These are phyloP conservation scores for Sturnira hondurensis DNA, from an alignment of 2,113 vertebrate genomes.

Conservation along the genomic window DNA sequence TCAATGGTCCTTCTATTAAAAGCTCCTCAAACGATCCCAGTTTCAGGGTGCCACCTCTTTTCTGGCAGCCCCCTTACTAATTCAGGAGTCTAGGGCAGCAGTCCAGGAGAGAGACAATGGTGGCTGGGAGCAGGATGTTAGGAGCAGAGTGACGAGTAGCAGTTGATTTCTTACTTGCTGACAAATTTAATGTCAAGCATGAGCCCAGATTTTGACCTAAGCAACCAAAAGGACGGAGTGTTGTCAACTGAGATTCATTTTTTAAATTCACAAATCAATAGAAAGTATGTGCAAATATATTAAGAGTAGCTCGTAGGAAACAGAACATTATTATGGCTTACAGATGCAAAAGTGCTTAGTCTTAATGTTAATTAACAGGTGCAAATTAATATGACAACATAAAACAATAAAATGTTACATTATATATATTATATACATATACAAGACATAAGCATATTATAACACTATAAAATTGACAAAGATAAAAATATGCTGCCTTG, in stretches of 20 bases:
- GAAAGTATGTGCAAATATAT: neutral
- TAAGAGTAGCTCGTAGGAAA: neutral
- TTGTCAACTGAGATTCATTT: neutral
- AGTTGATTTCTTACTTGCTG: neutral
- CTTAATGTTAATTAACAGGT: neutral
- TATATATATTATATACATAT: neutral
- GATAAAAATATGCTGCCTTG: neutral
- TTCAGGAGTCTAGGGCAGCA: neutral
- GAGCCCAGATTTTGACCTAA: neutral
- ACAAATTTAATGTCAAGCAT: neutral
- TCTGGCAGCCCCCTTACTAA: neutral
- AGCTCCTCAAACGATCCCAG: neutral
- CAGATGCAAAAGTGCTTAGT: neutral
- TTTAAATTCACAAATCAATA: neutral
- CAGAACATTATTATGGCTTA: neutral
- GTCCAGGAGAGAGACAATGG: neutral
- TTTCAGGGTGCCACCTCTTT: neutral
- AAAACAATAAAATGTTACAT: neutral
- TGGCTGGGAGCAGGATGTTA: neutral
- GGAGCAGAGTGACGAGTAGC: neutral
- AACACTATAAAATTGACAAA: neutral
- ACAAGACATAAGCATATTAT: neutral
- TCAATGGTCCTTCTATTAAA: neutral
- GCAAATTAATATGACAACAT: neutral
- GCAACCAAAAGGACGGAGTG: neutral